These are phyloP conservation scores for Myopa testacea DNA, from an alignment of 2,888 invertebrate genomes.

Conservation along the genomic window DNA sequence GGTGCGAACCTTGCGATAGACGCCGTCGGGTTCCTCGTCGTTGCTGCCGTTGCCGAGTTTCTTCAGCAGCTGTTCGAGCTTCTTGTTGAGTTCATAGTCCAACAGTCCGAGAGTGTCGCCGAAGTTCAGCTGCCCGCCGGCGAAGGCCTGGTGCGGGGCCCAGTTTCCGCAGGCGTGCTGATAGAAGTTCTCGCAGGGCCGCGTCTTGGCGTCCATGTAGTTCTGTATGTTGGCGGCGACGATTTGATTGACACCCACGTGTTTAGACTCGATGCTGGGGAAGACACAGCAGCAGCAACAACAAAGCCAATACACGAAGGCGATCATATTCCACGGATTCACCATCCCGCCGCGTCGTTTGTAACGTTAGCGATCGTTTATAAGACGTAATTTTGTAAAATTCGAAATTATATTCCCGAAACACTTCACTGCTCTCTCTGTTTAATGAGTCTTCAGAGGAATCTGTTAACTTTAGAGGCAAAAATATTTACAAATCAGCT, in stretches of 20 bases:
- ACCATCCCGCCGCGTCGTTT: constrained; percentile 52
- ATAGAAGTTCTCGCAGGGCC: constrained; percentile 64
- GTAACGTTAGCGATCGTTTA: background rate
- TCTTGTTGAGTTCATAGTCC: constrained; percentile 59
- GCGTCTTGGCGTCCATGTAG: constrained; percentile 60
- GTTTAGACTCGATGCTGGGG: constrained; percentile 46
- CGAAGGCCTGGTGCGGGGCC: constrained; percentile 53
- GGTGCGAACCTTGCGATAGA: constrained; percentile 53
- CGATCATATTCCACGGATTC: constrained; percentile 55
- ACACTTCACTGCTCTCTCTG: background rate
- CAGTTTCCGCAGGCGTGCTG: constrained; percentile 65
- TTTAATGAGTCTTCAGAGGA: no score
- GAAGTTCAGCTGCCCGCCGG: constrained; percentile 51
- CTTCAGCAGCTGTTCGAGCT: constrained; percentile 56
- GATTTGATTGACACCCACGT: constrained; percentile 57
- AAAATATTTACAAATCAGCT: no score
- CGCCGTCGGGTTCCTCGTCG: constrained; percentile 21
- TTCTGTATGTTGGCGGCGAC: constrained; percentile 59
- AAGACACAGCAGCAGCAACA: constrained; percentile 53
- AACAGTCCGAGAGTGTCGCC: constrained; percentile 60
- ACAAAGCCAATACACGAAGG: constrained; percentile 50
- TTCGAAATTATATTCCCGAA: background rate
- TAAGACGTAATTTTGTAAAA: background rate
- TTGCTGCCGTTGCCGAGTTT: constrained; percentile 42
- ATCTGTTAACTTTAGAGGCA: no score